Percentiles rank a stretch among this genome's conserved stretches.
These are phyloP conservation scores for Ursus arctos DNA, from an alignment of 2,113 vertebrate genomes.

Conservation along the genomic window DNA sequence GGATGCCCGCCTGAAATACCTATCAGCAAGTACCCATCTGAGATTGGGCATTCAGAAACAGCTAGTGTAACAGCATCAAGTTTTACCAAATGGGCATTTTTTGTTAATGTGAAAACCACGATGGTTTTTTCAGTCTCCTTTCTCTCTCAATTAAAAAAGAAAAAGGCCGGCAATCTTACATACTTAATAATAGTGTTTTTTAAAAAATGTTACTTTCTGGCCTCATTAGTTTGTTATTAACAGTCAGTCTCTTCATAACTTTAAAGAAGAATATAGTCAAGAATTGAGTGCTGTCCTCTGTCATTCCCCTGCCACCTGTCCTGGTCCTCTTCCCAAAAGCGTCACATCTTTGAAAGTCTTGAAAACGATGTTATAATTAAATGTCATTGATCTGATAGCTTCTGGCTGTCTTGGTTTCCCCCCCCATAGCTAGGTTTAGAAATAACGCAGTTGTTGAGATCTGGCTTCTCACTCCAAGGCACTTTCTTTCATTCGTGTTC, in stretches of 20 bases:
- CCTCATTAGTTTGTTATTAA: background rate
- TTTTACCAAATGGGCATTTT: background rate
- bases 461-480: constrained; percentile 65
- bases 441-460: constrained; percentile 59
- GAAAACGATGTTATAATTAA: constrained; percentile 42
- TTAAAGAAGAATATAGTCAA: background rate
- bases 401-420: constrained; percentile 23
- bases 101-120: background rate
- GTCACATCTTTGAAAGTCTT: constrained; percentile 30
- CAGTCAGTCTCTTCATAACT: constrained; percentile 8
- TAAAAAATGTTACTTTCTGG: background rate
- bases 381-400: constrained; percentile 51
- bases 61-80: background rate
- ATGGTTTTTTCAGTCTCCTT: background rate
- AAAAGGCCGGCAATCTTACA: background rate
- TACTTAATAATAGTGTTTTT: background rate
- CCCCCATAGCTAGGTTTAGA: constrained; percentile 48
- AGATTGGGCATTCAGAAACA: background rate
- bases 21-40: accelerated
- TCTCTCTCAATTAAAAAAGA: constrained; percentile 6
- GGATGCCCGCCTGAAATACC: background rate
- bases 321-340: background rate
- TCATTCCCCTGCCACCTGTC: constrained; percentile 41
- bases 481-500: constrained; percentile 64
- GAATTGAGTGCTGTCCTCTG: background rate